Evolutionary conservation across 2,888 invertebrate species (phyloP), one percentile per base, ranked within the genome.

Genomic region (Pediacus dermestoides): DNA sequence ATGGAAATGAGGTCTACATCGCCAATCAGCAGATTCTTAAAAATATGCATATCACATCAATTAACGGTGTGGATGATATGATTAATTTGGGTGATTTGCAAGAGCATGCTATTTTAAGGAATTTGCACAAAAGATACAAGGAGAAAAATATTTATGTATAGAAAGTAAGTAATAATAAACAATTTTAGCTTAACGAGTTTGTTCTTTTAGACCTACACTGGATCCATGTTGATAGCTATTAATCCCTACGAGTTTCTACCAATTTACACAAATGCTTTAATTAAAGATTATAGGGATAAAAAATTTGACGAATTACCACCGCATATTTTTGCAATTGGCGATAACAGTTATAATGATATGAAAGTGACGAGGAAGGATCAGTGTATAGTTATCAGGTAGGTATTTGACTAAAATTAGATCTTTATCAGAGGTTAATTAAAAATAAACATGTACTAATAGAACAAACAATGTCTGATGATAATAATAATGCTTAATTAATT

Each of bases 281-380:
- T 95, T 51, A 77, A 82, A 42, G 71, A 81, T 52, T 95, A 96
- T 70, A 80, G 83, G 58, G 84, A 87, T 49, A 80, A 78, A 55
- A 85, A 83, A 63, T 80, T 94, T 37, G 87, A 87, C 2, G 92
- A 93, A 53, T 74, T 89, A 30, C 88, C 93, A 0, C 95, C 96
- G 0, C 95, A 96, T 63, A 93, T 96, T 58, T 96, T 95, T 68
- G 91, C 95, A 7, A 88, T 95, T 39, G 94, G 92, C 6, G 93
- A 95, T 67, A 90, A 85, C 67, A 86, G 91, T 23, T 94, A 90
- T 62, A 79, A 79, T 53, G 83, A 86, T 59, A 83, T 95, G 80
- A 76, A 82, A 61, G 76, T 82, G 2, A 77, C 79, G 34, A 71
- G 75, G 40, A 79, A 79, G 46, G 85, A 94, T 69, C 96, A 96